Conservation (phyloP, 2,113 vertebrate genomes). For the Raja brachyura region DNA sequence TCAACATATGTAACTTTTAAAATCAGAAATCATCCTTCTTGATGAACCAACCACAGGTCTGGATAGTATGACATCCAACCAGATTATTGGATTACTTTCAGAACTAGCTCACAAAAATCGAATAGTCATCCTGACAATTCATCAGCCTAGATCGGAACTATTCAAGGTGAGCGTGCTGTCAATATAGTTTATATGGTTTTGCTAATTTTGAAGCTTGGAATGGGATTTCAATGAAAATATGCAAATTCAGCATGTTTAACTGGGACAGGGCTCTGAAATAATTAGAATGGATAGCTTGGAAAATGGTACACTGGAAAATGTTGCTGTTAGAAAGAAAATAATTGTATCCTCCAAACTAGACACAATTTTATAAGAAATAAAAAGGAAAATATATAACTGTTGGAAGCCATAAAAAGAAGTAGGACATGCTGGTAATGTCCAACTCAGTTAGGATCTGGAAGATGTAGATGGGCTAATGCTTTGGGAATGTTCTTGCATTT, state of each 20-base stretch:
- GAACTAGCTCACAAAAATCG: constrained; percentile 74
- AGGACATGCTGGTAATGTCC: neutral
- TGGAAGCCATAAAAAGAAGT: neutral
- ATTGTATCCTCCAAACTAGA: neutral
- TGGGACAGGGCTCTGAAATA: neutral
- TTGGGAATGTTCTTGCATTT: neutral
- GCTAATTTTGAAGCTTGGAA: neutral
- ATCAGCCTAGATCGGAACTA: constrained; percentile 90
- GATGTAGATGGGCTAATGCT: neutral
- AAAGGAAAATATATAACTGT: neutral
- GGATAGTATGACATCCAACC: constrained; percentile 90
- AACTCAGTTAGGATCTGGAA: neutral
- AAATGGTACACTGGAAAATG: neutral
- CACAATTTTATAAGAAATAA: neutral
- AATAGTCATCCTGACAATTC: constrained; percentile 86
- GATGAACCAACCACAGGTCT: constrained; percentile 91
- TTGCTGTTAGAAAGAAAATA: neutral
- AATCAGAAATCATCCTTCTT: constrained; percentile 79
- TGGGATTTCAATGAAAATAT: neutral
- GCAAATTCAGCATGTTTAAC: too few species aligned
- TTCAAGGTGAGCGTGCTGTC: constrained; percentile 65
- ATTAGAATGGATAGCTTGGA: too few species aligned
- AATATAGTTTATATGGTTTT: neutral
- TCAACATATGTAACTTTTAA: neutral
- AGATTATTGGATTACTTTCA: constrained; percentile 74